phyloP scores from a whole-genome alignment of 2,113 vertebrate species.

The Nerophis ophidion region DNA sequence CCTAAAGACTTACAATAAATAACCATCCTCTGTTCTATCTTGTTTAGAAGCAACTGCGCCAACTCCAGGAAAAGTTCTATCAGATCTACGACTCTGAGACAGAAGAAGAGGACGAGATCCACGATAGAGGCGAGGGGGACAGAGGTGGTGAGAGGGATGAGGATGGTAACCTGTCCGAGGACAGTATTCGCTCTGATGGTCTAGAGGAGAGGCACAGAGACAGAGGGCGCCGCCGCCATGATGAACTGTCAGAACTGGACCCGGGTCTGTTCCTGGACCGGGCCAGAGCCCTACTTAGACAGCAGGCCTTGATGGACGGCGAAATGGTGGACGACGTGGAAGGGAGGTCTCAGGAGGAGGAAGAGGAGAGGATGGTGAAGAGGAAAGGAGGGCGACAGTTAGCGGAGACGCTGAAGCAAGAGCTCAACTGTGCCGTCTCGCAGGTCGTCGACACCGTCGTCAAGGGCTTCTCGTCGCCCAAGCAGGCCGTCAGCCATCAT shows the following conservation, averaged over 20 bases:
- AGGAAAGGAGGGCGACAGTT: constrained; percentile 80
- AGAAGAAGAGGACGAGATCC: constrained; percentile 90
- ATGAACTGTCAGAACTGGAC: constrained; percentile 88
- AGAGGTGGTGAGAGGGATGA: constrained; percentile 78
- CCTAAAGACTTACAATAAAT: background rate
- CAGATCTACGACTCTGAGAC: constrained; percentile 98
- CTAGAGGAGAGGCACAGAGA: constrained; percentile 73
- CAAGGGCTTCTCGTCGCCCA: constrained; percentile 90
- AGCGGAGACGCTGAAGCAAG: constrained; percentile 95
- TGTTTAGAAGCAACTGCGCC: constrained; percentile 91
- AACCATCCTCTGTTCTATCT: constrained; percentile 10
- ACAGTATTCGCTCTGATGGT: constrained; percentile 90
- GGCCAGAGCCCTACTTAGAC: constrained; percentile 86
- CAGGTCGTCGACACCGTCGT: constrained; percentile 98
- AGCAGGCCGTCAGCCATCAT: constrained; percentile 79
- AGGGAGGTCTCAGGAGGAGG: constrained; percentile 67
- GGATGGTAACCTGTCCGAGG: constrained; percentile 93
- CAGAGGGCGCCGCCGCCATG: constrained; percentile 52
- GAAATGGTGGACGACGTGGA: constrained; percentile 72
- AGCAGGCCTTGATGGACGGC: constrained; percentile 77
- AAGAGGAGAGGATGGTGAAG: constrained; percentile 74
- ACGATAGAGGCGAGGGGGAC: constrained; percentile 72
- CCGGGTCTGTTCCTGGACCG: constrained; percentile 91
- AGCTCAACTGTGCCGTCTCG: constrained; percentile 94
- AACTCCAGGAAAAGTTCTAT: constrained; percentile 99